Base-by-base conservation (phyloP, 2,888 invertebrate species). In the Dicyrtomina minuta region DNA sequence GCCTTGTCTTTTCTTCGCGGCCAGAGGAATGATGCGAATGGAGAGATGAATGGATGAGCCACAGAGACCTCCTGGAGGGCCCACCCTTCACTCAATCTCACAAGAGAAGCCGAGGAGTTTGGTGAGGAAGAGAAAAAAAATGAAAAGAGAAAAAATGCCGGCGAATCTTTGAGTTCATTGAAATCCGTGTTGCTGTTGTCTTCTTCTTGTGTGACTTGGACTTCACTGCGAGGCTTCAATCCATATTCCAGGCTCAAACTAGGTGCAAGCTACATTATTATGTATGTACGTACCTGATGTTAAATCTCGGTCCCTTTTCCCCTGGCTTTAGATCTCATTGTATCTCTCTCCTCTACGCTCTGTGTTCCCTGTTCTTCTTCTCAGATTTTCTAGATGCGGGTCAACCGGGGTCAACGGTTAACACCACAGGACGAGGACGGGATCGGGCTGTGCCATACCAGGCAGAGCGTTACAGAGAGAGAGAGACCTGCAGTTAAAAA, bases 71-170 rank as follows among this genome's bases (percentile, higher is more conserved):
- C 55, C 53, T 33, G 53, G 10, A 13, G 53, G 20, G 53, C 39
- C 53, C 65, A 65, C 65, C 65, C 65, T 65, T 65, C 65, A 65
- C 65, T 65, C 65, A 65, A 22, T 22, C 41, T 26, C 22, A 53
- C 44, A 17, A 13, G 13, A 12, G 17, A 44, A 44, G 26, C 44
- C 43, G 60, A 60, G 60, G 10, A 60, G 26, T 24, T 20, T 20
- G 20, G 6, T 6, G n/a, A 59, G 41, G 22, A 20, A 41, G 41
- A 41, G 17, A 59, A 15, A 43, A 10, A n/a, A 43, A 22, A 20
- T 3, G n/a, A 58, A 20, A 58, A 33, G 17, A 51, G 22, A 64
- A 53, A 65, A 65, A 51, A 51, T 65, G 65, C 53, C 65, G 65
- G 65, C 65, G 53, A 65, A 65, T 65, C 65, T 65, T 65, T 65